Conservation (phyloP, 2,797 vertebrate species). For the Mycteria americana region DNA sequence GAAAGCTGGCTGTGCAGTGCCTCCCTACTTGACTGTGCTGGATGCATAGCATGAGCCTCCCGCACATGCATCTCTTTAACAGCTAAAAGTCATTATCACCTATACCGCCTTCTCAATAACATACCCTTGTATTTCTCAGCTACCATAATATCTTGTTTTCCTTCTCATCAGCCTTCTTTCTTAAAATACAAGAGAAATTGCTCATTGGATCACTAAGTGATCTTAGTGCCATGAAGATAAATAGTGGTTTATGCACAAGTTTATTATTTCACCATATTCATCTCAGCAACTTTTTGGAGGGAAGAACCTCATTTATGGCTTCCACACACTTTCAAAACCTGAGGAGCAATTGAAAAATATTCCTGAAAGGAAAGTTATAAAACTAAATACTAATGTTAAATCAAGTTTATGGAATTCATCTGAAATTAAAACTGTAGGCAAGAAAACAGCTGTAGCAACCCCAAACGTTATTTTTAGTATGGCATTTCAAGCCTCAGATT, state of each 20-base stretch:
- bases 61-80: neutral
- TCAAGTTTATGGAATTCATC: neutral
- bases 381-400: neutral
- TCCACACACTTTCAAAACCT: neutral
- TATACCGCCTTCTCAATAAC: too few species aligned
- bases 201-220: neutral
- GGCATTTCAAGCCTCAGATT: neutral
- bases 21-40: neutral
- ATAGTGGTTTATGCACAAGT: neutral
- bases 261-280: neutral
- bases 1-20: neutral
- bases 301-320: neutral
- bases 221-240: neutral
- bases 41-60: neutral
- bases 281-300: neutral
- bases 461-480: neutral
- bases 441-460: neutral
- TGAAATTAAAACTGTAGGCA: neutral
- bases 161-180: neutral
- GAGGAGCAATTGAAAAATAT: neutral
- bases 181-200: neutral
- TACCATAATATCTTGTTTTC: neutral
- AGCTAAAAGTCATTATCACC: neutral
- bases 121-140: neutral
- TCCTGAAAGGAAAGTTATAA: neutral